Conservation (phyloP, 2,113 vertebrate species). For the Casuarius casuarius region DNA sequence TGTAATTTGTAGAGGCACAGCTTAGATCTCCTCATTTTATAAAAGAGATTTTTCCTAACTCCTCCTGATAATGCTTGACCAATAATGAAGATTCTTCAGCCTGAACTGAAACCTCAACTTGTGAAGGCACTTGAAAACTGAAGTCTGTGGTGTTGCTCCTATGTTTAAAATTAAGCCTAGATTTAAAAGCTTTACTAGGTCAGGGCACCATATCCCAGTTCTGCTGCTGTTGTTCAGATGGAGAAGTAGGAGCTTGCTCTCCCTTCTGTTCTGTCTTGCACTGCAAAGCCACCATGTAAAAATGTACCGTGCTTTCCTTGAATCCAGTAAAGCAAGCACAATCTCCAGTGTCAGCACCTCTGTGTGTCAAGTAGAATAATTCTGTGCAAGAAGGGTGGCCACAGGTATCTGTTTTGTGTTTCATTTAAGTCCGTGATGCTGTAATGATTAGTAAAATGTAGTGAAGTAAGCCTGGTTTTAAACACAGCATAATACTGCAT, state of each 20-base stretch:
- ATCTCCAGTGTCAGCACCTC: accelerated
- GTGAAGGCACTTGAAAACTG: neutral
- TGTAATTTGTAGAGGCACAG: neutral
- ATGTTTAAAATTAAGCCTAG: neutral
- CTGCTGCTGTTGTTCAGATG: neutral
- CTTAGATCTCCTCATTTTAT: neutral
- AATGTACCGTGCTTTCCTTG: neutral
- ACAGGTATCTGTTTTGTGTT: neutral
- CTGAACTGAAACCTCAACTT: neutral
- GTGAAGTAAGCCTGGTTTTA: neutral
- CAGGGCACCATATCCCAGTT: neutral
- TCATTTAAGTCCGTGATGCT: neutral
- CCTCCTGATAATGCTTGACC: neutral
- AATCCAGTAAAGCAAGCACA: neutral
- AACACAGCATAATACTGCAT: neutral
- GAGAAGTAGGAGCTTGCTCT: neutral
- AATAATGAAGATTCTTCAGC: neutral
- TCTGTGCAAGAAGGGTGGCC: neutral
- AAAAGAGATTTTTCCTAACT: neutral
- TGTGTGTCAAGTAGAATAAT: neutral
- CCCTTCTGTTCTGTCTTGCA: neutral
- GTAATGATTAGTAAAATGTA: neutral
- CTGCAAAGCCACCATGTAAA: neutral
- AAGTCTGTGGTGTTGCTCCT: neutral
- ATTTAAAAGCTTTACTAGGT: neutral